Conservation (phyloP, 2,888 invertebrate species). For the Agapostemon virescens region DNA sequence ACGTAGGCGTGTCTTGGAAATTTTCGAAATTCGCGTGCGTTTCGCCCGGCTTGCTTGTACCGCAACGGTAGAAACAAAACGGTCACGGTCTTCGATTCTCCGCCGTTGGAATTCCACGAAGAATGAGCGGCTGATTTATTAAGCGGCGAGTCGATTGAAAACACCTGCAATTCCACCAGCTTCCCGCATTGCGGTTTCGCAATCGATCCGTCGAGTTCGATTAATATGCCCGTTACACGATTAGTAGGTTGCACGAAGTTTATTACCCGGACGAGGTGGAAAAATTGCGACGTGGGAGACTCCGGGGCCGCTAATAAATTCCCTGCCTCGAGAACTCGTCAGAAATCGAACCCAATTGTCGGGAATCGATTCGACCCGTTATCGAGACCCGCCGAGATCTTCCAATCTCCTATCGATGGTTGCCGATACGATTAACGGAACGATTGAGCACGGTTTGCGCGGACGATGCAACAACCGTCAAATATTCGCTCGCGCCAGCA, state of each 20-base stretch:
- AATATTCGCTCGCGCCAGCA: not conserved
- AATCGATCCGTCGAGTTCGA: conserved; percentile 52
- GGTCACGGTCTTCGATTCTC: conserved; percentile 27
- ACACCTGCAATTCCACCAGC: conserved; percentile 54
- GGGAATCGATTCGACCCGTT: conserved; percentile 21
- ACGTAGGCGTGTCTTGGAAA: conserved; percentile 24
- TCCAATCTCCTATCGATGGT: not conserved
- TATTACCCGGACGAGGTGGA: conserved; percentile 43
- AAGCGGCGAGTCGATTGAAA: conserved; percentile 53
- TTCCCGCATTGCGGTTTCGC: conserved; percentile 54
- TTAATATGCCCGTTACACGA: conserved; percentile 53
- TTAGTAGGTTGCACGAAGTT: conserved; percentile 52
- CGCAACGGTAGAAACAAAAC: conserved; percentile 11
- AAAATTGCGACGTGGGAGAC: conserved; percentile 46
- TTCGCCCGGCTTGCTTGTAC: not conserved
- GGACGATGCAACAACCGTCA: not conserved
- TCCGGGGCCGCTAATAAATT: conserved; percentile 43
- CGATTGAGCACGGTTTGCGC: not conserved
- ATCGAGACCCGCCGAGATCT: conserved; percentile 12
- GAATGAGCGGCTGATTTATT: conserved; percentile 50
- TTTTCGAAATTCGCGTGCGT: conserved; percentile 42
- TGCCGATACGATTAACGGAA: not conserved
- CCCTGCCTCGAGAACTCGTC: conserved; percentile 32
- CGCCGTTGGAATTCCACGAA: conserved; percentile 37
- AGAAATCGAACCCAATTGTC: conserved; percentile 34